Conservation (phyloP, 2,888 invertebrate genomes). For the Eremobia ochroleuca region DNA sequence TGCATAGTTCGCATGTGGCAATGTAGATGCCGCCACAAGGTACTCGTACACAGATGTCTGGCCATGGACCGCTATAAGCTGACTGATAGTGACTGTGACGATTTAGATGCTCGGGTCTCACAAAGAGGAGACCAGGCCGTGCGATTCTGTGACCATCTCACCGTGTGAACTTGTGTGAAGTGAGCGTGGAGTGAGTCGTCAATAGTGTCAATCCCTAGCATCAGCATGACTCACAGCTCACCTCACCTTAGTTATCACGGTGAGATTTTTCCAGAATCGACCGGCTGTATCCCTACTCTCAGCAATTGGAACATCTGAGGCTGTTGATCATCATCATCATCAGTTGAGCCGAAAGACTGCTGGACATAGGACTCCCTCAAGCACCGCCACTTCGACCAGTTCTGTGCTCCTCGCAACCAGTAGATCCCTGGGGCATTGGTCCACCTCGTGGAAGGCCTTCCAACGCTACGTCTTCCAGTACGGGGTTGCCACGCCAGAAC, state of each 20-base stretch:
- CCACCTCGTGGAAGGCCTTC: not conserved
- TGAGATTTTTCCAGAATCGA: no score
- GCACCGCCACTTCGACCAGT: not conserved
- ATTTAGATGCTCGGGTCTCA: not conserved
- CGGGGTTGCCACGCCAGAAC: not conserved
- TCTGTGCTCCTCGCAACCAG: not conserved
- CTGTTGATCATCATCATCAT: not conserved
- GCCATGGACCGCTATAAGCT: not conserved
- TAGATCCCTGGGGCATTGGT: not conserved
- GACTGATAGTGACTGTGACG: no score
- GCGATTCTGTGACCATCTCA: no score
- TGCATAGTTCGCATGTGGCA: not conserved
- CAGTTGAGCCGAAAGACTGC: not conserved
- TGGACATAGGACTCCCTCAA: not conserved
- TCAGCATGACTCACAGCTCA: no score
- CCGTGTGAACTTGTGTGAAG: no score
- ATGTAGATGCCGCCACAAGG: not conserved
- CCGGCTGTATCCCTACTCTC: not conserved
- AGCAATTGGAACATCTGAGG: not conserved
- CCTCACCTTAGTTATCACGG: no score
- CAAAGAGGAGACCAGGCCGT: not conserved
- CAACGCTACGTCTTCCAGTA: not conserved
- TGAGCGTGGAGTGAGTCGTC: no score
- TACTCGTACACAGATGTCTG: not conserved
- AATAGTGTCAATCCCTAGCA: no score